Conservation (phyloP, 2,888 invertebrate genomes). For the Aethes cnicana region DNA sequence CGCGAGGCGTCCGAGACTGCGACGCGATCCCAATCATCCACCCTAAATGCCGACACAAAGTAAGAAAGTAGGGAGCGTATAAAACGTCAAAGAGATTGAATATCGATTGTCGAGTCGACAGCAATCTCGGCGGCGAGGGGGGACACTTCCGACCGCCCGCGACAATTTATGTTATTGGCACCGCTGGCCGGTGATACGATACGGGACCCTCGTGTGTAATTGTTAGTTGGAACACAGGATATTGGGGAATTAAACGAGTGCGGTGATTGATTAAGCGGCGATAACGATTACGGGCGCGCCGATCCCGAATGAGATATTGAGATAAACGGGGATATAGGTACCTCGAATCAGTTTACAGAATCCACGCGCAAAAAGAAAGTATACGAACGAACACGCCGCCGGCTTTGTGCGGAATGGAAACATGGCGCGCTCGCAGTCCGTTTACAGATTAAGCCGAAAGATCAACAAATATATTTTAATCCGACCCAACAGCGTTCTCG, state of each 20-base stretch:
- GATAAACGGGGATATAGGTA: constrained; percentile 34
- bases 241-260: constrained; percentile 77
- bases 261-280: constrained; percentile 76
- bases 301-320: constrained; percentile 57
- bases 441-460: constrained; percentile 71
- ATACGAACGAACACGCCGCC: constrained; percentile 52
- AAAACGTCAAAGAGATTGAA: constrained; percentile 81
- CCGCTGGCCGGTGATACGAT: constrained; percentile 61
- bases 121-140: constrained; percentile 59
- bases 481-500: constrained; percentile 71
- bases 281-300: constrained; percentile 64
- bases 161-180: constrained; percentile 81
- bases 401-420: constrained; percentile 51
- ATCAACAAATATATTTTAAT: constrained; percentile 80
- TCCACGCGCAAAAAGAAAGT: constrained; percentile 49
- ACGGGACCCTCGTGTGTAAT: constrained; percentile 77
- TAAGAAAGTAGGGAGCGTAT: constrained; percentile 73
- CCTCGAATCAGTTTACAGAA: constrained; percentile 49
- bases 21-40: constrained; percentile 64
- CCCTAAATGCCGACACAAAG: constrained; percentile 74
- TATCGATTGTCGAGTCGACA: constrained; percentile 79
- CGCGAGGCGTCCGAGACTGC: constrained; percentile 53
- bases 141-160: constrained; percentile 68
- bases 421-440: constrained; percentile 49
- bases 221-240: constrained; percentile 78